Conservation (phyloP, 2,113 vertebrate genomes). For the Eudyptes chrysolophus region DNA sequence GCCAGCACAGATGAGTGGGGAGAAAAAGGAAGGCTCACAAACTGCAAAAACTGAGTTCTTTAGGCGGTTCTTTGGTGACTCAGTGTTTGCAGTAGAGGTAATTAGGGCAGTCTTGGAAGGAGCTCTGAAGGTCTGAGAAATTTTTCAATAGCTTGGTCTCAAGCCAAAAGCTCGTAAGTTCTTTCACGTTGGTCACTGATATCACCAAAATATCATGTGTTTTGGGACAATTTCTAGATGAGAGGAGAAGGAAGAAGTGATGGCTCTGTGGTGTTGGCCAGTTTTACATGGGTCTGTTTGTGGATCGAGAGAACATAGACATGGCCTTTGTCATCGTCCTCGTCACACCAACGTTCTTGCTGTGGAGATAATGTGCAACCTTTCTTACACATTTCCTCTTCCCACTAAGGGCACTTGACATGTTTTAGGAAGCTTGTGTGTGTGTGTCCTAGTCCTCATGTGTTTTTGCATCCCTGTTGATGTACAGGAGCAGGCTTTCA, state of each 20-base stretch:
- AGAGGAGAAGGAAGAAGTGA: background rate
- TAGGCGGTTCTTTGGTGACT: background rate
- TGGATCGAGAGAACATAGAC: background rate
- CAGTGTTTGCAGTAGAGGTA: background rate
- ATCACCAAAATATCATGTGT: background rate
- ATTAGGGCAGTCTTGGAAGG: background rate
- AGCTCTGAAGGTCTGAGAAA: background rate
- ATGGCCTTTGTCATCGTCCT: background rate
- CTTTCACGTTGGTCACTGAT: background rate
- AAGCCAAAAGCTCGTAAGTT: background rate
- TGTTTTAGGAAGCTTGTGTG: background rate
- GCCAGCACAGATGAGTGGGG: background rate
- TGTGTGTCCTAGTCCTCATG: background rate
- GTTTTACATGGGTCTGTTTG: background rate
- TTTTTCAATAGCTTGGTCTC: background rate
- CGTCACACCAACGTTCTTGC: background rate
- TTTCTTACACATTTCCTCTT: background rate
- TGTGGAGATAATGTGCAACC: background rate
- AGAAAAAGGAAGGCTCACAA: background rate
- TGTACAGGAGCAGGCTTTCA: background rate
- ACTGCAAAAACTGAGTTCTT: background rate
- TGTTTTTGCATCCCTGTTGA: background rate
- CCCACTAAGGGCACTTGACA: background rate
- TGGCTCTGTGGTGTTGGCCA: background rate
- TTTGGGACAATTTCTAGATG: background rate